phyloP scores from a whole-genome alignment of 2,113 vertebrate species.

The Oreochromis spilurus region DNA sequence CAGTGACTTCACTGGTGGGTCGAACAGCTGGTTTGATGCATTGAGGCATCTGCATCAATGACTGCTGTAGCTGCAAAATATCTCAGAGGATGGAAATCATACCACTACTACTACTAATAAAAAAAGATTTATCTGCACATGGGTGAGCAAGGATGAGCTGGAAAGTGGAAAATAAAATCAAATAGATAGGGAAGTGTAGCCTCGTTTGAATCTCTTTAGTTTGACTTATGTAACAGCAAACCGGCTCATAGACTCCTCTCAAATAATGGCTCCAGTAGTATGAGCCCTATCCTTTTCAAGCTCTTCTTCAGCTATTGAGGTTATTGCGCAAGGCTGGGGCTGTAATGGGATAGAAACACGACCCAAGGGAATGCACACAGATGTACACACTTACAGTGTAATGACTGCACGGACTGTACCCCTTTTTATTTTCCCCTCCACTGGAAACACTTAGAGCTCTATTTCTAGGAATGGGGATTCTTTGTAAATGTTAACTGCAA shows the following conservation, averaged over 20 bases:
- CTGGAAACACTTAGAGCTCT: slow-evolving; percentile 37
- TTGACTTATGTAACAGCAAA: slow-evolving; percentile 12
- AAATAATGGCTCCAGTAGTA: background rate
- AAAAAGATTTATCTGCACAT: background rate
- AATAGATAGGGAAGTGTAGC: background rate
- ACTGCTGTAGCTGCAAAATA: background rate
- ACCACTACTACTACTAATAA: background rate
- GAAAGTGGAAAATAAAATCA: background rate
- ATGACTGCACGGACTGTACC: slow-evolving; percentile 37
- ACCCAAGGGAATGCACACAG: slow-evolving; percentile 27
- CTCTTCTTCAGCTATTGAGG: slow-evolving; percentile 22
- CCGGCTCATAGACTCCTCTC: background rate
- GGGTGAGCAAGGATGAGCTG: background rate
- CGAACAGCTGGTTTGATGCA: slow-evolving; percentile 16
- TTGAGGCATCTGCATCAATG: background rate
- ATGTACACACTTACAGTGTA: slow-evolving; percentile 26
- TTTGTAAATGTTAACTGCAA: slow-evolving; percentile 7
- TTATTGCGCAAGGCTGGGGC: slow-evolving; percentile 24
- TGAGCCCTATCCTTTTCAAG: background rate
- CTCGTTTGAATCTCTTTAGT: background rate
- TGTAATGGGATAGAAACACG: slow-evolving; percentile 43
- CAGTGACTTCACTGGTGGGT: background rate
- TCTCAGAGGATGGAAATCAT: background rate
- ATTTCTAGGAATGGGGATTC: slow-evolving; percentile 10
- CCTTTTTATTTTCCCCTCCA: slow-evolving; percentile 29